These are phyloP conservation scores for Lithophane ornitopus DNA, from an alignment of 2,888 invertebrate species.

Conservation along the genomic window DNA sequence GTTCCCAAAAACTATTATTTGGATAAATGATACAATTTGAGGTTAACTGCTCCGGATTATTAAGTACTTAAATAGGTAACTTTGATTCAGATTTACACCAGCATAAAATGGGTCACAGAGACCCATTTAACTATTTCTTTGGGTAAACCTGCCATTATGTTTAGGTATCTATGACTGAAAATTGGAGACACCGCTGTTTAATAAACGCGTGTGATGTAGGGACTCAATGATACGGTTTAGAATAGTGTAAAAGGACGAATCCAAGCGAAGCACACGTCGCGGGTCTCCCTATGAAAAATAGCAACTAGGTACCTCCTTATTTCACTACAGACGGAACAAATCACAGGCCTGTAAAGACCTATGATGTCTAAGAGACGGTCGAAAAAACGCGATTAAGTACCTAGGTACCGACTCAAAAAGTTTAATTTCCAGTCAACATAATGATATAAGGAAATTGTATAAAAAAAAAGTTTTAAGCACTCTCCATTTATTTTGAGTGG, in stretches of 20 bases:
- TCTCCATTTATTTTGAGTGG: neutral
- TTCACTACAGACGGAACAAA: neutral
- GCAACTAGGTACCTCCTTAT: neutral
- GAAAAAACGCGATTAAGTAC: neutral
- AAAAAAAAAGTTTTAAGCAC: neutral
- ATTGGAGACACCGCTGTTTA: neutral
- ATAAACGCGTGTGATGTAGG: neutral
- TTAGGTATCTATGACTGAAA: neutral
- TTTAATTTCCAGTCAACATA: neutral
- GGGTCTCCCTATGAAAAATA: neutral
- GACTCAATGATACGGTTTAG: neutral
- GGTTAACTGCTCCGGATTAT: constrained; percentile 36
- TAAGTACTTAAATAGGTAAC: constrained; percentile 27
- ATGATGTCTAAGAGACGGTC: neutral
- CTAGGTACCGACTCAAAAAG: neutral
- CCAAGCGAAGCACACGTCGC: neutral
- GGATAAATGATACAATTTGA: constrained; percentile 43
- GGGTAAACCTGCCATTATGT: neutral
- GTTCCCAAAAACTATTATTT: constrained; percentile 46
- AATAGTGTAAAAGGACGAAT: neutral
- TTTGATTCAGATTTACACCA: constrained; percentile 24
- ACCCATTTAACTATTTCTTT: neutral
- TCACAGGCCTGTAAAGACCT: neutral
- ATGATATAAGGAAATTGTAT: neutral
- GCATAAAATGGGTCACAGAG: constrained; percentile 1